Evolutionary conservation across 2,797 vertebrate genomes (phyloP), one percentile per base, ranked within the genome.

Genomic region (Moxostoma hubbsi): DNA sequence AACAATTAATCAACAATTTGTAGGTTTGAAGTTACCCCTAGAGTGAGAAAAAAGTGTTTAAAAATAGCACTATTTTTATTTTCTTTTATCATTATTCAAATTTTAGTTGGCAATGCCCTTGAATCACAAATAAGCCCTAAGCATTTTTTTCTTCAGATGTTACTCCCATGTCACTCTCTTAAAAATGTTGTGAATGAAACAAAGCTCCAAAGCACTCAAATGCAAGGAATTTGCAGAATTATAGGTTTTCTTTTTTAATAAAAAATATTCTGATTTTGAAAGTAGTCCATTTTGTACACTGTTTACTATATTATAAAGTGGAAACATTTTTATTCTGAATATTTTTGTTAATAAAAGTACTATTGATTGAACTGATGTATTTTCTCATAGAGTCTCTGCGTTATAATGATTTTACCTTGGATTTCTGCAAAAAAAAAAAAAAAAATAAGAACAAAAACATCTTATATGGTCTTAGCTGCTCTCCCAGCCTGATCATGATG

Each of bases 21-120:
- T 57, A 13, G 43, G 15, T 66, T 61, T 74, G 10, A 61, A 54
- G 36, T 54, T 45, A 68, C n/a, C 47, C 46, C 61, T 18, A 24
- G 45, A 64, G 54, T 46, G 24, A 73, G 59, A 15, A 53, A 18
- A 74, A 47, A 15, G 16, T 43, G 24, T 63, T 63, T 53, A 49
- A 74, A 58, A 80, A 67, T 24, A 58, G n/a, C 24, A 43, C 24
- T 47, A 10, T 53, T 69, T 61, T 55, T 47, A 8, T 49, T 18
- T 9, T 53, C 10, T 80, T 79, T 79, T 74, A 80, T 74, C 71
- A 68, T 65, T 61, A 75, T 80, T 55, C 64, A 75, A 47, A 80
- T 78, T 55, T 64, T 46, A 54, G 55, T 54, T 61, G 63, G 55
- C 54, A 18, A 73, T 74, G 71, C 54, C 55, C 47, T 80, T 74